Conservation (phyloP, 30 jellyfish, hydroid and myxozoan genomes). For the Sanderia malayensis region DNA sequence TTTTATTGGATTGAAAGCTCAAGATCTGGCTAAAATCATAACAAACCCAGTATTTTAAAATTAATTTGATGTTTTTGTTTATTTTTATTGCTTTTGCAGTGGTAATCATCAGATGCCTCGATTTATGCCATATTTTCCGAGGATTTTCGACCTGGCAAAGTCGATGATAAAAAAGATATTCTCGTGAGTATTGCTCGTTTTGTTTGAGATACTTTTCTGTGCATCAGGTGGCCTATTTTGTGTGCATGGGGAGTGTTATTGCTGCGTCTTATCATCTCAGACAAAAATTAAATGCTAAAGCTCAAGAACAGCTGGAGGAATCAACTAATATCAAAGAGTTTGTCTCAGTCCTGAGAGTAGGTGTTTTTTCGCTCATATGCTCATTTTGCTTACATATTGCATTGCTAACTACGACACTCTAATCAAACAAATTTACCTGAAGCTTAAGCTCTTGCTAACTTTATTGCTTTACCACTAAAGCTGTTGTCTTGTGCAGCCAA, state of each 20-base stretch:
- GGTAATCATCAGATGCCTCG: conserved; percentile 61
- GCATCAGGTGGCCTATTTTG: neutral
- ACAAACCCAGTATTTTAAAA: too few relatives aligned
- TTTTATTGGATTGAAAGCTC: too few relatives aligned
- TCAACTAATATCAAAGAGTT: conserved; percentile 63
- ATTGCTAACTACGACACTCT: too few relatives aligned
- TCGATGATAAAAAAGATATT: conserved; percentile 69
- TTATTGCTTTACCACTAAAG: too few relatives aligned
- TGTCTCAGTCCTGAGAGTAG: conserved; percentile 48
- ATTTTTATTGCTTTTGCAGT: conserved; percentile 27
- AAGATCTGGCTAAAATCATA: too few relatives aligned
- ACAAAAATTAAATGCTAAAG: conserved; percentile 75
- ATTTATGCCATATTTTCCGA: conserved; percentile 49
- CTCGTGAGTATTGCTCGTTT: conserved; percentile 52
- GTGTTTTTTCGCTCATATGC: too few relatives aligned
- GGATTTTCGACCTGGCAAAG: conserved; percentile 89
- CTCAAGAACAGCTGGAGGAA: conserved; percentile 76
- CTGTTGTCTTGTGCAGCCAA: too few relatives aligned
- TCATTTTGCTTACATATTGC: too few relatives aligned
- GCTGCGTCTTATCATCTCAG: conserved; percentile 30
- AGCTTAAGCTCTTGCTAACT: too few relatives aligned
- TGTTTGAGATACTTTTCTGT: neutral
- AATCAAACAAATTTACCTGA: too few relatives aligned
- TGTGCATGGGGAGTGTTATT: neutral
- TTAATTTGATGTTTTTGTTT: too few relatives aligned